These are phyloP conservation scores for Drosophila auraria DNA, from an alignment of 1,140 invertebrate species.

Conservation along the genomic window DNA sequence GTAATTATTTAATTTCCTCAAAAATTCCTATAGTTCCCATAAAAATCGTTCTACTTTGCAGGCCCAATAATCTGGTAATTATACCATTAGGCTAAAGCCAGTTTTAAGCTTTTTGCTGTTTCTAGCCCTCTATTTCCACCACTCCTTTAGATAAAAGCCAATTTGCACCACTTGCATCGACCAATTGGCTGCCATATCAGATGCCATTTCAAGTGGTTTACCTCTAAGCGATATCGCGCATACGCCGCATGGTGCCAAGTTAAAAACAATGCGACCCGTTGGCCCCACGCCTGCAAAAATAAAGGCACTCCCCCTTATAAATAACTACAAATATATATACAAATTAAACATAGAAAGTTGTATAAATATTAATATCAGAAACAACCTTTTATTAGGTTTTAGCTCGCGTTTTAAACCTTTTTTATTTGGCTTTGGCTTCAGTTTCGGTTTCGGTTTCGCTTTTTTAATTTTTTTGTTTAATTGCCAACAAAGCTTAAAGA, in stretches of 20 bases:
- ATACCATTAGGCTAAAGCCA: not conserved
- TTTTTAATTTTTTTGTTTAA: constrained; percentile 48
- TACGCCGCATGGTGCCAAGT: constrained; percentile 21
- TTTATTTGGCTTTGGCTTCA: constrained; percentile 8
- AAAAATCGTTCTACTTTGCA: too few relatives aligned
- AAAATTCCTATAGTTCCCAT: too few relatives aligned
- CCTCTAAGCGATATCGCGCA: constrained; percentile 40
- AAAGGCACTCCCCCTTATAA: constrained; percentile 4
- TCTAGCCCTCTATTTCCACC: not conserved
- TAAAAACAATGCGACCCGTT: constrained; percentile 23
- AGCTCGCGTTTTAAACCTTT: constrained; percentile 19
- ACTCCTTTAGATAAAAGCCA: constrained; percentile 22
- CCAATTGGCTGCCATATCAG: constrained; percentile 35
- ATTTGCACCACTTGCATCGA: constrained; percentile 30
- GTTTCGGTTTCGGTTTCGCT: constrained; percentile 27
- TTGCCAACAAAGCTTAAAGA: constrained; percentile 56
- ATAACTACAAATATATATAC: not conserved
- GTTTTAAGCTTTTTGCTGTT: not conserved
- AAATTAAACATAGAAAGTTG: not conserved
- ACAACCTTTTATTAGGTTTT: constrained; percentile 8
- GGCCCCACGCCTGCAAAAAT: not conserved
- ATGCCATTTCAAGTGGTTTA: constrained; percentile 41
- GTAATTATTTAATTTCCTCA: too few relatives aligned
- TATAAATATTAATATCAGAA: not conserved
- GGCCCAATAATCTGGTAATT: constrained; percentile 5